Base-by-base conservation (phyloP, 2,888 invertebrate species). In the Chloroclysta siterata region DNA sequence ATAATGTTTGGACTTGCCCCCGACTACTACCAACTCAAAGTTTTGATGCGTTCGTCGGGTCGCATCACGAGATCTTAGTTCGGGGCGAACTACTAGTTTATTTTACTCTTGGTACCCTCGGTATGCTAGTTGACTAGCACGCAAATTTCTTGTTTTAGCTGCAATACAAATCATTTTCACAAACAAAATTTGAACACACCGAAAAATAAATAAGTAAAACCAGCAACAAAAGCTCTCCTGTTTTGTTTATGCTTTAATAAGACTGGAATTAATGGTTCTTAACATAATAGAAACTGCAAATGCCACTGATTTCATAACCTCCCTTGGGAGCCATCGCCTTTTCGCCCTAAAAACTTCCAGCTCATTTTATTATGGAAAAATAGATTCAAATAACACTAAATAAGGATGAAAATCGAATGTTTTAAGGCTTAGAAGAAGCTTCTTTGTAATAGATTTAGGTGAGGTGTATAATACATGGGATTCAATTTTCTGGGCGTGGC, bases 231-330 rank as follows among this genome's bases (percentile, higher is more conserved):
- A 85, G 82, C 79, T 74, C 61, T 75, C 62, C 54, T 82, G 87
- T 89, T 88, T 90, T 90, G 89, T 90, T 88, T 89, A 86, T 89
- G 85, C 86, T 86, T 88, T 91, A 91, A 85, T 90, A 92, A 91
- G 89, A 84, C 89, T 82, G 88, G 83, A 92, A 90, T 93, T 93
- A 93, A 93, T 93, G 93, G 92, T 89, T 92, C 91, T 82, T 89
- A 86, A 83, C 90, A 93, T 90, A 93, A 93, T 93, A 93, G 94
- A 90, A 89, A 87, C 89, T 94, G 94, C 94, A 95, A 95, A 95
- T 95, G 95, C 94, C 95, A 95, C 93, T 94, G 95, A 94, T 93
- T 94, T 93, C 93, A 92, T 93, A 91, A 90, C 90, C 91, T 92
- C 93, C 90, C 94, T 83, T 80, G 88, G 93, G 94, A 94, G 83